A percentile compares a stretch with the other conserved stretches of the same genome.
phyloP scores from a whole-genome alignment of 92 coral and sea anemone genomes.

The Montipora capitata region DNA sequence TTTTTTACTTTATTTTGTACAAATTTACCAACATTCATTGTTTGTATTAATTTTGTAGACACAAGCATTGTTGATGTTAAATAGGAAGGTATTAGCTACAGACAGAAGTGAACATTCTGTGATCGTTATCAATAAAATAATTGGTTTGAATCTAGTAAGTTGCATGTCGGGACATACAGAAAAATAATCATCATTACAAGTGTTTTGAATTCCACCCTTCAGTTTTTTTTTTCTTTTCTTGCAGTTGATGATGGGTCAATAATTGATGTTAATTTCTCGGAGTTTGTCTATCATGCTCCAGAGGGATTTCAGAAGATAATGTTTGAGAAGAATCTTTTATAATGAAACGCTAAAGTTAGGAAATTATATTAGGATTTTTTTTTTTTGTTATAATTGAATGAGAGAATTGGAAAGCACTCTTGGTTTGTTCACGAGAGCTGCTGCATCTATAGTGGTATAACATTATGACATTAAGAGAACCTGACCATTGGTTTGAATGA shows the following conservation, averaged over 20 bases:
- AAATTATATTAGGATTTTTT: not conserved
- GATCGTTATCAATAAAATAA: too few species aligned
- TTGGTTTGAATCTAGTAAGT: too few species aligned
- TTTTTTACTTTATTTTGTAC: too few species aligned
- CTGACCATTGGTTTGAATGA: not conserved
- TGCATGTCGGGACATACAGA: too few species aligned
- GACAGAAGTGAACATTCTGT: too few species aligned
- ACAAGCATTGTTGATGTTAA: too few species aligned
- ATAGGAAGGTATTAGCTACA: too few species aligned
- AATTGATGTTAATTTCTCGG: conserved; percentile 93
- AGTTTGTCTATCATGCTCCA: conserved; percentile 95
- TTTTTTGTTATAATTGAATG: not conserved
- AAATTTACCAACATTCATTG: too few species aligned
- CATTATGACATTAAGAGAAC: not conserved
- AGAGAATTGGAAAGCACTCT: not conserved
- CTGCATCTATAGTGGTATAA: too few species aligned
- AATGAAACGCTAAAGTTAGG: conserved; percentile 19
- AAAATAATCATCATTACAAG: too few species aligned
- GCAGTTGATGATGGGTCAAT: conserved; percentile 99
- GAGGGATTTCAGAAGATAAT: conserved; percentile 92
- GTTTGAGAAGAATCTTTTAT: conserved; percentile 97
- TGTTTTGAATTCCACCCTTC: not conserved
- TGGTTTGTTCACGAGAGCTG: too few species aligned
- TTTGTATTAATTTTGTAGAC: too few species aligned
- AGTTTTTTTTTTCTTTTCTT: conserved; percentile 25